These are phyloP conservation scores for Macaria notata DNA, from an alignment of 2,888 invertebrate genomes.

Conservation along the genomic window DNA sequence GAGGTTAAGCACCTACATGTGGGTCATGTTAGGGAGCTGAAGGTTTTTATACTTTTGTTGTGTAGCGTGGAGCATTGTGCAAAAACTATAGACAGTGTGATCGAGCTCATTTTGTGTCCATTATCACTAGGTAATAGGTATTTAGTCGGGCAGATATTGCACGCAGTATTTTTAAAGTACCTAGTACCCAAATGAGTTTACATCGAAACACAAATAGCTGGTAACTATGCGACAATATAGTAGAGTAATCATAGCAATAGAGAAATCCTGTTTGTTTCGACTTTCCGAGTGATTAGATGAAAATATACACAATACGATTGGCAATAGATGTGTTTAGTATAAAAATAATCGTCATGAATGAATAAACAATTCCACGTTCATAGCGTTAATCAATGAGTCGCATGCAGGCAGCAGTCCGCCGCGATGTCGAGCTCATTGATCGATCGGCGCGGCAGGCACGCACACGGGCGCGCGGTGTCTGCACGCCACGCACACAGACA, in stretches of 20 bases:
- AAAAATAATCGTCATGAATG: constrained; percentile 79
- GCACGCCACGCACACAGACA: constrained; percentile 59
- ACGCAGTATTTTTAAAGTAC: background rate
- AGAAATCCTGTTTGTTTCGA: too few species aligned
- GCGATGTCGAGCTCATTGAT: constrained; percentile 80
- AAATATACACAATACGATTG: constrained; percentile 3
- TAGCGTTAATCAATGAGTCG: constrained; percentile 81
- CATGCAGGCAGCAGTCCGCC: constrained; percentile 75
- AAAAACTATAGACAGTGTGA: background rate
- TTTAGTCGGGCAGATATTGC: background rate
- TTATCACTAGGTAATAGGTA: background rate
- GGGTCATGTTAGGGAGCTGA: background rate
- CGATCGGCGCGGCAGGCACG: constrained; percentile 73
- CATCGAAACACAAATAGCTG: too few species aligned
- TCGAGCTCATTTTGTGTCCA: background rate
- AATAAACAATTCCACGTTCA: constrained; percentile 81
- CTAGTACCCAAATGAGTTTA: too few species aligned
- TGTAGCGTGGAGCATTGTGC: background rate
- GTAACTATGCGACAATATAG: too few species aligned
- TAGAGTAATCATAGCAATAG: too few species aligned
- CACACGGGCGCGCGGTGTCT: constrained; percentile 53
- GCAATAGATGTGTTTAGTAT: constrained; percentile 55
- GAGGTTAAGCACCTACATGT: background rate
- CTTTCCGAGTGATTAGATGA: background rate
- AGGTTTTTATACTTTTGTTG: background rate